Conservation (phyloP, 2,888 invertebrate genomes). For the Chesias legatella region DNA sequence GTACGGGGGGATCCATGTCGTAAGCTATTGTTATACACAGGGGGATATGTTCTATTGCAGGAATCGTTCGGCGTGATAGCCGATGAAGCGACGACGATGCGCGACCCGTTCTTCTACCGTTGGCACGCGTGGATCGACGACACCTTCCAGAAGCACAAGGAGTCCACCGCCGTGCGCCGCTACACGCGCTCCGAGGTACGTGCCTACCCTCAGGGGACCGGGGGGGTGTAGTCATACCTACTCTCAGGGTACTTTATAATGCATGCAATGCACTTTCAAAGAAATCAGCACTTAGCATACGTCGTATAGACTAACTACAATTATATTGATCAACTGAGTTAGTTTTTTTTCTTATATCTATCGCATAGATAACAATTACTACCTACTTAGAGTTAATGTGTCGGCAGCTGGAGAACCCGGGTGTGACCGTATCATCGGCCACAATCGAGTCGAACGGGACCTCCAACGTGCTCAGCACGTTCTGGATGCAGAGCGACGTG, state of each 20-base stretch:
- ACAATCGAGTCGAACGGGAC: conserved; percentile 69
- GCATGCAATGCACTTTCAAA: no score
- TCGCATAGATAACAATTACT: no score
- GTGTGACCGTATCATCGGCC: conserved; percentile 76
- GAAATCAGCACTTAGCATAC: no score
- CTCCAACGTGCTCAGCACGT: conserved; percentile 83
- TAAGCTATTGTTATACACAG: no score
- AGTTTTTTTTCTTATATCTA: no score
- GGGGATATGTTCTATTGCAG: no score
- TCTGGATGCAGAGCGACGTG: conserved; percentile 90
- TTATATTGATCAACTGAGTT: no score
- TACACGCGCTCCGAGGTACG: conserved; percentile 68
- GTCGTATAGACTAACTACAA: no score
- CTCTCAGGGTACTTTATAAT: no score
- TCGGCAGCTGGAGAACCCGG: conserved; percentile 80
- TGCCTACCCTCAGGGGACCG: not conserved
- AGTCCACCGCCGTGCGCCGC: conserved; percentile 53
- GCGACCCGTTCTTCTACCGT: conserved; percentile 92
- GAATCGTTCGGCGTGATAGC: conserved; percentile 90
- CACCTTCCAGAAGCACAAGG: conserved; percentile 86
- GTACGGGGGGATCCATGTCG: no score
- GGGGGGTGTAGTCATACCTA: no score
- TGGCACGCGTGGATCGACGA: conserved; percentile 90
- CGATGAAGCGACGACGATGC: conserved; percentile 91
- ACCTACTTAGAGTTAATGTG: no score